These are phyloP conservation scores for Entomyzon cyanotis DNA, from an alignment of 2,113 vertebrate genomes.

Conservation along the genomic window DNA sequence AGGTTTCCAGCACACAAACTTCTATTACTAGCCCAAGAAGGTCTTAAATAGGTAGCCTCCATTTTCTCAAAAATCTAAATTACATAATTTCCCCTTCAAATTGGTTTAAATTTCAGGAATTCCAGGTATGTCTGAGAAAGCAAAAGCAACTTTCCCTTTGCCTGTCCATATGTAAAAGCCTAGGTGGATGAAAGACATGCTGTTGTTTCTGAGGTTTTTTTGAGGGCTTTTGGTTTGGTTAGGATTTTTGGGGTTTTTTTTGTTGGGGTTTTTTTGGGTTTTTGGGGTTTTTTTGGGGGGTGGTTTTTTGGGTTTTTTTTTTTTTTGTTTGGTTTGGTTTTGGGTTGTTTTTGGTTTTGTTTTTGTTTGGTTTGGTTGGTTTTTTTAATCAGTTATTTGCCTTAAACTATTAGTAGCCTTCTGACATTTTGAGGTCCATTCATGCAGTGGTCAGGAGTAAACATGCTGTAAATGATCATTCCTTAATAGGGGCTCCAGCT, in stretches of 20 bases:
- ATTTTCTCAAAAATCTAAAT: constrained; percentile 64
- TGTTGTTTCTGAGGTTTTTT: not conserved
- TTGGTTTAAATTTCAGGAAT: constrained; percentile 37
- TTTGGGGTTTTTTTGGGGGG: no score
- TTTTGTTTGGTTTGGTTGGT: not conserved
- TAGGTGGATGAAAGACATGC: not conserved
- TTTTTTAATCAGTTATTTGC: not conserved
- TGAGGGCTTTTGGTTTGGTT: no score
- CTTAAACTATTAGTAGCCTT: not conserved
- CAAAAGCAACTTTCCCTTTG: not conserved
- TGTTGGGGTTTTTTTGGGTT: no score
- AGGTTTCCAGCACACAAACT: constrained; percentile 70
- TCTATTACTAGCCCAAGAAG: constrained; percentile 57
- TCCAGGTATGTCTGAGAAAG: not conserved
- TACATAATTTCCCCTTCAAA: constrained; percentile 50
- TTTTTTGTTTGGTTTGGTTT: no score
- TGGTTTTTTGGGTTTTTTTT: not conserved
- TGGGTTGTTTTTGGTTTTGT: no score
- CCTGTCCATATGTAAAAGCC: not conserved
- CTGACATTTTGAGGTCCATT: not conserved
- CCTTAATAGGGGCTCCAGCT: not conserved
- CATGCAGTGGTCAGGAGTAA: not conserved
- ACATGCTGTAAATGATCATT: not conserved
- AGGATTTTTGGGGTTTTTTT: not conserved
- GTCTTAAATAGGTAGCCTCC: constrained; percentile 48